Conservation (phyloP, 2,797 vertebrate genomes). For the Enteromius mattozi region DNA sequence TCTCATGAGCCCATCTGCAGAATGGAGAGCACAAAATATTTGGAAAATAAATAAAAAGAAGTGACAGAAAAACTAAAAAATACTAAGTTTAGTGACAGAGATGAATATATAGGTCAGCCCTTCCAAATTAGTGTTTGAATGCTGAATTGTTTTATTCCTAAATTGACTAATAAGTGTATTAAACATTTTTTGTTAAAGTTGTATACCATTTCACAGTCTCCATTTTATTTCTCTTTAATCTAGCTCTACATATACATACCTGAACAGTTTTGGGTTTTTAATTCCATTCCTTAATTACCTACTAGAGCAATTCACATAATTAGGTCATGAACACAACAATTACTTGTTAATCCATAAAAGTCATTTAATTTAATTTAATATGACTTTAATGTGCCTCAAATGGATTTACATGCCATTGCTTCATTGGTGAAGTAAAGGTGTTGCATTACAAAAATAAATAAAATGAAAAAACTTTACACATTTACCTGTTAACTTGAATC, state of each 20-base stretch:
- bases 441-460: neutral
- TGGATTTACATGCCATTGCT: neutral
- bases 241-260: neutral
- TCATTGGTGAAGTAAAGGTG: neutral
- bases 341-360: neutral
- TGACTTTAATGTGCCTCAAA: neutral
- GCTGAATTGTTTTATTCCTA: constrained; percentile 81
- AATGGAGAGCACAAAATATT: constrained; percentile 69
- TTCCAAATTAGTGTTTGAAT: constrained; percentile 71
- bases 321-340: neutral
- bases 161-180: constrained; percentile 82
- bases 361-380: neutral
- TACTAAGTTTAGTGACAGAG: constrained; percentile 68
- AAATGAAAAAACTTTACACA: neutral
- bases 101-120: constrained; percentile 70
- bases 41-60: constrained; percentile 67
- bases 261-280: neutral
- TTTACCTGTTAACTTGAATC: neutral
- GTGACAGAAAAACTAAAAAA: constrained; percentile 60
- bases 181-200: constrained; percentile 84
- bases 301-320: neutral
- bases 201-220: constrained; percentile 76
- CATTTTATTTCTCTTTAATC: constrained; percentile 66
- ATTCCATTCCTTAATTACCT: neutral
- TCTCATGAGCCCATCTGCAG: constrained; percentile 69